phyloP scores from a whole-genome alignment of 2,113 vertebrate species.

The Oreotrochilus melanogaster region DNA sequence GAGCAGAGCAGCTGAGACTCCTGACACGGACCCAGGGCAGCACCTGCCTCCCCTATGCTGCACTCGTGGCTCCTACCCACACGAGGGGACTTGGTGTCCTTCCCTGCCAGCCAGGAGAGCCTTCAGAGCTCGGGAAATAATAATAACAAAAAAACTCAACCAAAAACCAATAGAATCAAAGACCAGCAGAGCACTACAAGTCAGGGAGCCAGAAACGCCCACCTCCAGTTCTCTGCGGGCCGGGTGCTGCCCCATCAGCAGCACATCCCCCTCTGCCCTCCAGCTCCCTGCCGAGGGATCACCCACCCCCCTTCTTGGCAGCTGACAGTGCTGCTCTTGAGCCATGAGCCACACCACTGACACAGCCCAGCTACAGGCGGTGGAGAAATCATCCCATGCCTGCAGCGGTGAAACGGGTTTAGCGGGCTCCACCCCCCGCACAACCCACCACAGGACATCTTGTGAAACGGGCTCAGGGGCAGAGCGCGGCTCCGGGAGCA shows the following conservation, averaged over 20 bases:
- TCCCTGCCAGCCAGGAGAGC: neutral
- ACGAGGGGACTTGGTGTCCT: neutral
- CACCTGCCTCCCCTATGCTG: neutral
- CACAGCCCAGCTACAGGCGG: neutral
- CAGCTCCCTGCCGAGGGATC: neutral
- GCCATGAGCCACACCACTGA: neutral
- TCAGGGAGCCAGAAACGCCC: neutral
- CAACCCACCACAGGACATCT: neutral
- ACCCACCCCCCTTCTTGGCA: neutral
- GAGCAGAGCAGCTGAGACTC: neutral
- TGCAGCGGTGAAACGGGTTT: neutral
- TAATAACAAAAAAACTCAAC: too few relatives aligned
- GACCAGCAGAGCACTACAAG: neutral
- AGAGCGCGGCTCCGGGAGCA: neutral
- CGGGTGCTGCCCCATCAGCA: neutral
- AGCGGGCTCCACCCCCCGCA: neutral
- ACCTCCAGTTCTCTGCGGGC: neutral
- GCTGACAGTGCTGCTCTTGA: neutral
- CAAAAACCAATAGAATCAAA: neutral
- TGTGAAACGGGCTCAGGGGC: neutral
- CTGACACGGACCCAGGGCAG: accelerated
- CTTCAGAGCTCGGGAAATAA: neutral
- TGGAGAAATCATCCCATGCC: neutral
- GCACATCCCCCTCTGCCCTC: neutral
- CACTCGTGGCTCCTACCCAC: neutral